A percentile compares a stretch with the other conserved stretches of the same genome.
phyloP scores from a whole-genome alignment of 2,797 vertebrate genomes.

The Poecilia wingei region DNA sequence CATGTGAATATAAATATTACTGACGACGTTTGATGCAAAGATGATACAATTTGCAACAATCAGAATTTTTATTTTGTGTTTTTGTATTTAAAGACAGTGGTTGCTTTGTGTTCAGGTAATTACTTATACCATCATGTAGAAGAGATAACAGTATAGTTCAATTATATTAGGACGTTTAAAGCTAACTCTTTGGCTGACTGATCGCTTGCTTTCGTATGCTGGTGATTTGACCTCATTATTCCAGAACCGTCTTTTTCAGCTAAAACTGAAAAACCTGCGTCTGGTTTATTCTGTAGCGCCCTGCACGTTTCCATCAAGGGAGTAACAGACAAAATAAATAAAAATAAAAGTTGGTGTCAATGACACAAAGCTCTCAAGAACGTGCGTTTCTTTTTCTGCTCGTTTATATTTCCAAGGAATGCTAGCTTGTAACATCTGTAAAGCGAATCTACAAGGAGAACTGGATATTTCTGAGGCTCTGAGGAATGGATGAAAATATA shows the following conservation, averaged over 20 bases:
- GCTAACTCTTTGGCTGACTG: conserved; percentile 62
- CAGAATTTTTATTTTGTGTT: neutral
- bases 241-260: conserved; percentile 42
- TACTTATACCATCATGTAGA: neutral
- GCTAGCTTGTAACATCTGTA: conserved; percentile 37
- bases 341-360: conserved; percentile 15
- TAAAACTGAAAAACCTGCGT: conserved; percentile 10
- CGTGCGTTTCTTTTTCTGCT: conserved; percentile 43
- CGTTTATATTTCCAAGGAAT: conserved; percentile 18
- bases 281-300: conserved; percentile 7
- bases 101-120: conserved; percentile 2
- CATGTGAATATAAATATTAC: neutral
- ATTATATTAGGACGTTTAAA: conserved; percentile 25
- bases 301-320: conserved; percentile 39
- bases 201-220: conserved; percentile 11
- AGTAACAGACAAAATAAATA: conserved; percentile 27
- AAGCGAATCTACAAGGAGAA: conserved; percentile 38
- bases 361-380: conserved; percentile 34
- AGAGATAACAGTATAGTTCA: neutral
- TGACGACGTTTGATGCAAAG: neutral
- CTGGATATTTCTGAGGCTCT: conserved; percentile 64
- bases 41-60: neutral
- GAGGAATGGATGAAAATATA: conserved; percentile 13
- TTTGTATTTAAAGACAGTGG: conserved; percentile 15
- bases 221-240: conserved; percentile 15